These are phyloP conservation scores for Priocnemis perturbator DNA, from an alignment of 2,888 invertebrate species.

Conservation along the genomic window DNA sequence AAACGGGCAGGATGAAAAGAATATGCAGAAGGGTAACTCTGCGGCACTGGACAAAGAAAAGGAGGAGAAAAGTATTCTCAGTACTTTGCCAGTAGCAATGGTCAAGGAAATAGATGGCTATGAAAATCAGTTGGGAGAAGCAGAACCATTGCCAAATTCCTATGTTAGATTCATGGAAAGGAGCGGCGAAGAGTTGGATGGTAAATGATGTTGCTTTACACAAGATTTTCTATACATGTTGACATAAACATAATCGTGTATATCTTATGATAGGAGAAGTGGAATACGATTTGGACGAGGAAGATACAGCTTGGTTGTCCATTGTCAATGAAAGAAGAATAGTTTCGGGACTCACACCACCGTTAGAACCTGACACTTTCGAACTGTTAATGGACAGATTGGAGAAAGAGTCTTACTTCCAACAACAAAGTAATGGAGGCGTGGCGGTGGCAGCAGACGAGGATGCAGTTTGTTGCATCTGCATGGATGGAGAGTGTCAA, in stretches of 20 bases:
- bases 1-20: conserved; percentile 69
- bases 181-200: conserved; percentile 94
- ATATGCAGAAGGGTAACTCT: conserved; percentile 52
- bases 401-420: conserved; percentile 98
- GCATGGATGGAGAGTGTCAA: conserved; percentile 99
- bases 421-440: conserved; percentile 81
- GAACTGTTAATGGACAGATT: conserved; percentile 98
- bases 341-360: conserved; percentile 81
- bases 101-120: conserved; percentile 71
- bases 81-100: conserved; percentile 67
- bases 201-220: conserved; percentile 76
- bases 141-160: conserved; percentile 89
- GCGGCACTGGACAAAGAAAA: conserved; percentile 67
- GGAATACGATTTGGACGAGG: conserved; percentile 99
- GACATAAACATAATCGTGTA: conserved; percentile 3
- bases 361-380: conserved; percentile 91
- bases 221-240: conserved; percentile 7
- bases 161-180: conserved; percentile 97
- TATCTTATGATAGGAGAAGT: conserved; percentile 74
- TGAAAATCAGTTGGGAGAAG: conserved; percentile 78
- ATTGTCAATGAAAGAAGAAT: conserved; percentile 90
- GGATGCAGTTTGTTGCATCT: conserved; percentile 99
- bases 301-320: conserved; percentile 96
- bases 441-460: conserved; percentile 92
- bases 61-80: conserved; percentile 69